Percentiles rank a stretch among this genome's conserved stretches.
Conservation (phyloP, 2,113 vertebrate species). For the Rhea pennata region DNA sequence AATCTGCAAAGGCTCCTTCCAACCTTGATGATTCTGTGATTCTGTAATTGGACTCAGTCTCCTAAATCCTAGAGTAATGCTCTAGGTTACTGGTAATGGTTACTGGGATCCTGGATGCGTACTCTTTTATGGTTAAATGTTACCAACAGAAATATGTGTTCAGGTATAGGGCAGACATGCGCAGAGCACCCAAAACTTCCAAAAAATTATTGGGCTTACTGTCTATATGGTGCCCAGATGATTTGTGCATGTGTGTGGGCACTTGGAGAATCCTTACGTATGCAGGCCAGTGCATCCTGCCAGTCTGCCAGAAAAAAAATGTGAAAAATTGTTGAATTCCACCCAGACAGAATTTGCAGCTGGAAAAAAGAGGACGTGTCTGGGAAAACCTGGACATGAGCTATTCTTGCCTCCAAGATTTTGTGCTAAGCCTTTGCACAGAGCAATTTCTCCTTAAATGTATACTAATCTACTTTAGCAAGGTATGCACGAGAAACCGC, state of each 20-base stretch:
- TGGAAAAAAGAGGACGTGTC: slow-evolving; percentile 34
- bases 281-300: neutral
- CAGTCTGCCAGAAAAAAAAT: neutral
- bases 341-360: slow-evolving; percentile 46
- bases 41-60: neutral
- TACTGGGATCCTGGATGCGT: neutral
- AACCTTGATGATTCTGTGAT: neutral
- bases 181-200: too few species aligned
- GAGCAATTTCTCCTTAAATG: neutral
- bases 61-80: neutral
- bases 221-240: neutral
- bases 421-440: neutral
- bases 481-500: neutral
- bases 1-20: neutral
- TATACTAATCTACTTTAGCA: neutral
- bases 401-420: neutral
- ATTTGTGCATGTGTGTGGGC: neutral
- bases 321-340: slow-evolving; percentile 18
- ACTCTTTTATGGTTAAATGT: neutral
- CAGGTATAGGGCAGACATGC: neutral
- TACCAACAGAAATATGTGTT: neutral
- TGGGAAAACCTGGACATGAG: slow-evolving; percentile 2
- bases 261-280: neutral
- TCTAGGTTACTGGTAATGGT: neutral
- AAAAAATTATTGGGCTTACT: too few species aligned